Evolutionary conservation across 2,797 vertebrate species (phyloP), one percentile per base, ranked within the genome.

Genomic region (Phylloscopus collybita): DNA sequence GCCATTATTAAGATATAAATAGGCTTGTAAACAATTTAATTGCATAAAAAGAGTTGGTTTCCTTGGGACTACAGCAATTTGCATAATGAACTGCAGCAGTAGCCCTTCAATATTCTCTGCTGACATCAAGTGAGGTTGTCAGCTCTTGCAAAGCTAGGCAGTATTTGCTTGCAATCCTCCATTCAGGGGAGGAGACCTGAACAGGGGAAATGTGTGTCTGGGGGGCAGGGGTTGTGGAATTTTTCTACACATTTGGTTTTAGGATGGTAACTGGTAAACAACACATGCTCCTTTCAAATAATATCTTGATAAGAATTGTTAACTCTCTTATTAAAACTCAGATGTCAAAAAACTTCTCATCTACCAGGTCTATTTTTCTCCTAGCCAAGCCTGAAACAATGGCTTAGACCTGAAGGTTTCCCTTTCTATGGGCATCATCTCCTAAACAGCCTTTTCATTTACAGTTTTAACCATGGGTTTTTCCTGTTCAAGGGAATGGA

Each of bases 21-120:
- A 92, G 95, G 65, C 76, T 91, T 91, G 91, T 91, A 96, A 96
- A 96, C 92, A 96, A 69, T 91, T 96, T 95, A 93, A 91, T 92
- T 96, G 84, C 86, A 78, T 88, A 79, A 95, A 96, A 96, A 93
- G 82, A 91, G 60, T 80, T 84, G 54, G 76, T 83, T 96, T 96
- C 87, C 84, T 92, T 96, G 95, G 80, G 93, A 96, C 80, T 70
- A 49, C 6, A 86, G 47, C 72, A 88, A 94, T 97, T 92, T 94
- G 80, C 92, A 96, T 95, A 97, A 96, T 73, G 70, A 96, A 86
- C 54, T 88, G 61, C 79, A 75, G 79, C 65, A 79, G 54, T 36
- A 42, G 73, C 65, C 87, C 59, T 70, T 30, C 62, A 50, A 7
- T 80, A 84, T 66, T 83, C 47, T 42, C 26, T 54, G 32, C 4